Evolutionary conservation across 1,140 invertebrate species (phyloP), one percentile per base, ranked within the genome.

Genomic region (Dufourea novaeangliae): DNA sequence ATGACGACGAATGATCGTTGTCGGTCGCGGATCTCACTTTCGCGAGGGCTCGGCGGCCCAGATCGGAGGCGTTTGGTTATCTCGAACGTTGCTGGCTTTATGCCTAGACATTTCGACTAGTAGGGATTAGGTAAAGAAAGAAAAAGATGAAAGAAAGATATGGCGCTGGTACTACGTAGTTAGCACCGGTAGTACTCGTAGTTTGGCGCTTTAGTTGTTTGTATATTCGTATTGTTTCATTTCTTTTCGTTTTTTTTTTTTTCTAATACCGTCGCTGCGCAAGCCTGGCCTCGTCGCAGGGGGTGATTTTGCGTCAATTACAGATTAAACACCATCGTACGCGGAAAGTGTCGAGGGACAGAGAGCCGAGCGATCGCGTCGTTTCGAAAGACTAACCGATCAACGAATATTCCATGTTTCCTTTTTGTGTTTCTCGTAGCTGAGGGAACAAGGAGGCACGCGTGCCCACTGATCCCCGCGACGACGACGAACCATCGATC

Each of bases 161-260:
- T 82, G 77, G 90, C 88, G 88, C 88, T 89, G 87, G 87, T 91
- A 90, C 88, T 91, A 90, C 85, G 86, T 82, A 82, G 82, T 85
- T 90, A 88, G 83, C 78, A 88, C 64, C 79, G 85, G 86, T 88
- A 89, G 89, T 89, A 90, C 84, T 88, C 85, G 87, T 90, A 88
- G 84, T 87, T 84, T 88, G 88, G 88, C 88, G 90, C 90, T 91
- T 92, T 91, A 89, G 84, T 91, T 90, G 86, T 92, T 91, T 90
- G 84, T 91, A 90, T 87, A 89, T 90, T n/a, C 85, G 85, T 70
- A 74, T 84, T 69, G 57, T 85, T 77, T 66, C 69, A 46, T 64
- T 66, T 27, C 54, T 59, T 68, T 76, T 44, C 39, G 34, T 32
- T 44, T 64, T 87, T 91, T 85, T 90, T n/a, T n/a, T 50, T 50